These are phyloP conservation scores for Vulpes ferrilata DNA, from an alignment of 2,113 vertebrate genomes.

Conservation along the genomic window DNA sequence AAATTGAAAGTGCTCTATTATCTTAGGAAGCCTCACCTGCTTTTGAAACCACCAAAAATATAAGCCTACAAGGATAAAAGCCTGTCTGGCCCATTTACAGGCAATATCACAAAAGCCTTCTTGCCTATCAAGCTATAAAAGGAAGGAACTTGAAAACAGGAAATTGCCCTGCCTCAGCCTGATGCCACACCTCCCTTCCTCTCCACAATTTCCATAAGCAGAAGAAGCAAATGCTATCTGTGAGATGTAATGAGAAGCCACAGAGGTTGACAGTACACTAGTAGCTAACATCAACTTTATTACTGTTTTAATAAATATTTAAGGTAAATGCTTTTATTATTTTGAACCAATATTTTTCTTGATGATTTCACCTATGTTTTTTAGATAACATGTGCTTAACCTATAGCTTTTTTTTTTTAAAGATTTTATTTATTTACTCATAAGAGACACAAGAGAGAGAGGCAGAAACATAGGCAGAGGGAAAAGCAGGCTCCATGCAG, in stretches of 20 bases:
- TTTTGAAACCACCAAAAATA: conserved; percentile 54
- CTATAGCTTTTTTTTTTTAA: background rate
- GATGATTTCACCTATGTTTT: conserved; percentile 19
- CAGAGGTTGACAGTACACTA: background rate
- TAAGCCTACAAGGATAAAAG: background rate
- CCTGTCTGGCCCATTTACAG: conserved; percentile 24
- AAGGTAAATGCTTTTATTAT: conserved; percentile 35
- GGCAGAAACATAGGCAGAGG: no score
- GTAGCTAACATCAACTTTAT: background rate
- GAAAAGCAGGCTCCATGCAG: no score
- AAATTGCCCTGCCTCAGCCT: conserved; percentile 59
- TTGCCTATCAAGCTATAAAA: conserved; percentile 51
- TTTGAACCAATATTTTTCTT: conserved; percentile 13
- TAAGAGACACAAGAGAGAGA: no score
- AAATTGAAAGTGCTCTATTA: conserved; percentile 15
- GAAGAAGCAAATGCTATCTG: background rate
- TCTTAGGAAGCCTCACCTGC: background rate
- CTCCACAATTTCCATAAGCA: background rate
- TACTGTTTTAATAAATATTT: background rate
- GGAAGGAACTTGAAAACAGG: conserved; percentile 72
- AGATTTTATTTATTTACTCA: no score
- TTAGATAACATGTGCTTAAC: background rate
- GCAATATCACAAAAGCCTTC: conserved; percentile 42
- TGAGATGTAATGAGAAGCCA: background rate
- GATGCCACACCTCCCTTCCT: conserved; percentile 71